A percentile compares a stretch with the other conserved stretches of the same genome.
Evolutionary conservation across 2,113 vertebrate species (phyloP).

Genomic region (Perca fluviatilis): DNA sequence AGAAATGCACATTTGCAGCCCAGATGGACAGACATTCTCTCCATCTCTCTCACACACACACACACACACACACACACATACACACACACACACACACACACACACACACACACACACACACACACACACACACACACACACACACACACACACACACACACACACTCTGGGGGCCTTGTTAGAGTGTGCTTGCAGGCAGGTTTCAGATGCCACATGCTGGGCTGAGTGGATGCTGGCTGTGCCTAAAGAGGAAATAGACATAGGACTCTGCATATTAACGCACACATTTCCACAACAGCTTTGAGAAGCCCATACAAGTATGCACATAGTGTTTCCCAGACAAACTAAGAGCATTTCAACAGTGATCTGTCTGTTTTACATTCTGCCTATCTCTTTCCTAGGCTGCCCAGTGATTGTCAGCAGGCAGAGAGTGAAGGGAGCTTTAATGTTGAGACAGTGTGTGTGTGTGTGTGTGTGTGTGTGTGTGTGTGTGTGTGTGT

Average conservation of each 20-base stretch:
- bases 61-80: conserved; percentile 3
- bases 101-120: not conserved
- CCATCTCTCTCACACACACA: not conserved
- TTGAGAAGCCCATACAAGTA: conserved; percentile 20
- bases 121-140: conserved; percentile 3
- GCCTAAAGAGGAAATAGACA: conserved; percentile 49
- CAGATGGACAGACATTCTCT: conserved; percentile 10
- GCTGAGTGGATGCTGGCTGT: conserved; percentile 33
- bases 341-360: conserved; percentile 16
- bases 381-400: conserved; percentile 13
- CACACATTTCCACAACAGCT: conserved; percentile 27
- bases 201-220: conserved; percentile 64
- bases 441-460: conserved; percentile 53
- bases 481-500: not conserved
- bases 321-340: conserved; percentile 8
- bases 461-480: not conserved
- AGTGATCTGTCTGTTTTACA: conserved; percentile 36
- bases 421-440: conserved; percentile 49
- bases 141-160: conserved; percentile 16
- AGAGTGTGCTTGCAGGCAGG: conserved; percentile 44
- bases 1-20: not conserved
- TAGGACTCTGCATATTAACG: not conserved
- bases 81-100: not conserved
- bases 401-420: conserved; percentile 52
- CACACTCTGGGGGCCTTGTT: conserved; percentile 56